Evolutionary conservation across 2,797 vertebrate genomes (phyloP).

Genomic region (Vipera ursinii): DNA sequence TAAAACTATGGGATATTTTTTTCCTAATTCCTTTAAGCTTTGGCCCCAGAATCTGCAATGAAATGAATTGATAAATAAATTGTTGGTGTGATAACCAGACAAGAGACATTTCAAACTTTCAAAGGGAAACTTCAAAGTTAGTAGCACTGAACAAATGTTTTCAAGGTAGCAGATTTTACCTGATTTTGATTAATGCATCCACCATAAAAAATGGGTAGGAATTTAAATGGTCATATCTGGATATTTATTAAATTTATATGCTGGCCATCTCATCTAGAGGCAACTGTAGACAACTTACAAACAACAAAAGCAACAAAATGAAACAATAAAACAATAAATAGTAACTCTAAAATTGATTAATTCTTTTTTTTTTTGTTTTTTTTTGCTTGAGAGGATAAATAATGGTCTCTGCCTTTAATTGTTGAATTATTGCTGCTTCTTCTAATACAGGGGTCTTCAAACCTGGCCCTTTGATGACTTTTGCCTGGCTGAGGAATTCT

Average conservation of each 20-base stretch:
- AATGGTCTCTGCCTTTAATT: background rate
- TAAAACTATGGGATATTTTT: background rate
- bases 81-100: background rate
- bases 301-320: background rate
- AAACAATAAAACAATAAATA: background rate
- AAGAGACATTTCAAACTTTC: background rate
- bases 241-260: background rate
- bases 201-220: background rate
- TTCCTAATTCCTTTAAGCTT: background rate
- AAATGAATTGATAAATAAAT: background rate
- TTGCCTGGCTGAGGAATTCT: no score
- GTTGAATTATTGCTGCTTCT: background rate
- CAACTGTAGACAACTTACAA: background rate
- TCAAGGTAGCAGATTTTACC: background rate
- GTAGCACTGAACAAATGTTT: background rate
- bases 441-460: background rate
- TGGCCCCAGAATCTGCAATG: background rate
- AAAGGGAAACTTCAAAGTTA: background rate
- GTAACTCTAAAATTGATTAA: background rate
- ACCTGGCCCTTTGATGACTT: no score
- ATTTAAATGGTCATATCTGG: background rate
- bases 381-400: background rate
- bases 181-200: background rate
- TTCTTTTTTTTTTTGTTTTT: no score
- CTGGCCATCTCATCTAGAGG: background rate